A percentile compares a stretch with the other conserved stretches of the same genome.
Evolutionary conservation across 2,113 vertebrate species (phyloP).

Genomic region (Pelodiscus sinensis): DNA sequence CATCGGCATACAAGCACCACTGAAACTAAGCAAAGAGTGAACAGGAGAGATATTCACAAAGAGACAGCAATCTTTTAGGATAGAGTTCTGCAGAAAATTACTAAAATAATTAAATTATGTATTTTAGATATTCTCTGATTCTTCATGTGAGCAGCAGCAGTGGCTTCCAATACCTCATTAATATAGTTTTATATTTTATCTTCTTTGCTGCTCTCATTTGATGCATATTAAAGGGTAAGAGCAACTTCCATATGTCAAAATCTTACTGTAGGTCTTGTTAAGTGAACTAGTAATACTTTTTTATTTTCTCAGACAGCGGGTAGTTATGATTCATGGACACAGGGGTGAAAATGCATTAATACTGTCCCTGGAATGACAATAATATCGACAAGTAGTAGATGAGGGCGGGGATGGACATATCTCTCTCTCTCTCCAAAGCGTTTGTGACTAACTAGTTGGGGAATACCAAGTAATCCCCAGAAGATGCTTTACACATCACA

Average conservation of each 20-base stretch:
- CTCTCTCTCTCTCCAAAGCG: neutral
- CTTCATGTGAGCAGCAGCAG: neutral
- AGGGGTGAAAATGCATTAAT: neutral
- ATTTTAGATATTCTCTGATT: neutral
- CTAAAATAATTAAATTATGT: neutral
- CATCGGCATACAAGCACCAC: fast-evolving
- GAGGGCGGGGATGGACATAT: neutral
- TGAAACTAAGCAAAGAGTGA: fast-evolving
- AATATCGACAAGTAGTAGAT: neutral
- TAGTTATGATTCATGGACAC: neutral
- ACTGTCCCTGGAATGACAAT: neutral
- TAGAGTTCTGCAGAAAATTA: neutral
- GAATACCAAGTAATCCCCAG: neutral
- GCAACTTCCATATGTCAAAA: neutral
- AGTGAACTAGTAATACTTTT: neutral
- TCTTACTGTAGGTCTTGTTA: neutral
- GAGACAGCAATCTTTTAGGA: neutral
- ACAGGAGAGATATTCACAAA: fast-evolving
- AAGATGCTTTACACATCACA: neutral
- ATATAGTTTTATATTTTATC: neutral
- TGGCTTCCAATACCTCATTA: neutral
- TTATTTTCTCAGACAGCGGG: neutral
- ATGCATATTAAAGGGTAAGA: neutral
- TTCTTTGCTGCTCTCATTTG: neutral
- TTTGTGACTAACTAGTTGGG: neutral